Evolutionary conservation across 1,140 invertebrate genomes (phyloP).

Genomic region (Andrena cerasifolii): DNA sequence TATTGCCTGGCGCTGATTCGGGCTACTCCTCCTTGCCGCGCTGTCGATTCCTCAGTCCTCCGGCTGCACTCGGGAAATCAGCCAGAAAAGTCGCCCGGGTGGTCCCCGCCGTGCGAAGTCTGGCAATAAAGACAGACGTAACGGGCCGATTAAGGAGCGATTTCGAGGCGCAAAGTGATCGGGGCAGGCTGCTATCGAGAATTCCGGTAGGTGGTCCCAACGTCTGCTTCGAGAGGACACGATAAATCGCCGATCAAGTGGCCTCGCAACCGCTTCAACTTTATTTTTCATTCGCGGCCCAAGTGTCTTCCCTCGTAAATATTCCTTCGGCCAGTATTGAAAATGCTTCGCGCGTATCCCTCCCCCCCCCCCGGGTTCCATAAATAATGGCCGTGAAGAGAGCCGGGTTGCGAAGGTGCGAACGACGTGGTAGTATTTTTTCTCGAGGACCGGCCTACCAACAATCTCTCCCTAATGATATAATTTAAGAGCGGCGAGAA

Average conservation of each 20-base stretch:
- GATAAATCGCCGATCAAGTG: slow-evolving; percentile 6
- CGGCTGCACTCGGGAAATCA: background rate
- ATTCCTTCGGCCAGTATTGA: background rate
- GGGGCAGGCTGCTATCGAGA: background rate
- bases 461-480: background rate
- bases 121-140: background rate
- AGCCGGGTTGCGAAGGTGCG: background rate
- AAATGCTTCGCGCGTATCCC: background rate
- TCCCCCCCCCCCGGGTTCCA: background rate
- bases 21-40: background rate
- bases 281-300: background rate
- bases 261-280: background rate
- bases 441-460: background rate
- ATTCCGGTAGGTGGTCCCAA: slow-evolving; percentile 1
- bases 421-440: background rate
- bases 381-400: background rate
- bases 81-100: background rate
- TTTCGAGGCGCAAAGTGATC: background rate
- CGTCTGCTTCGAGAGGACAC: background rate
- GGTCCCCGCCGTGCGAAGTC: background rate
- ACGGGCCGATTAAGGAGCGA: slow-evolving; percentile 3
- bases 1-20: slow-evolving; percentile 37
- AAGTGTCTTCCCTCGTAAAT: slow-evolving; percentile 6
- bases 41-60: background rate
- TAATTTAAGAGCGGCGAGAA: background rate